Evolutionary conservation across 2,797 vertebrate genomes (phyloP).

Genomic region (Kryptolebias ocellatus): DNA sequence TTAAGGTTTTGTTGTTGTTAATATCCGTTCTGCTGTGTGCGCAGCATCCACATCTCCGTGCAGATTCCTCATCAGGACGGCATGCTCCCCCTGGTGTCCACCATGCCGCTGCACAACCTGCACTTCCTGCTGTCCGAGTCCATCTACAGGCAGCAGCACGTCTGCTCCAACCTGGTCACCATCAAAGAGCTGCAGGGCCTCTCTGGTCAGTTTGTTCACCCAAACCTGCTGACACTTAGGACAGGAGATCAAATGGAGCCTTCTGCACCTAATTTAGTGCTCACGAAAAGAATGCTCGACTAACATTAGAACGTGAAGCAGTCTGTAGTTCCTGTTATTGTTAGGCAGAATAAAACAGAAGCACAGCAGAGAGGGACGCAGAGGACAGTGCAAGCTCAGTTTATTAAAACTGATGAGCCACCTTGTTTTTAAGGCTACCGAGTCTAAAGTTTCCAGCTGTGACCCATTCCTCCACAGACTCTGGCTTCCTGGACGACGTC

Average conservation of each 20-base stretch:
- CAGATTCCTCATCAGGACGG: slow-evolving; percentile 99
- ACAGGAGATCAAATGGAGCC: too few species aligned
- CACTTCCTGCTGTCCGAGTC: slow-evolving; percentile 97
- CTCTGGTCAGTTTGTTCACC: slow-evolving; percentile 83
- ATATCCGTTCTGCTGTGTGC: not conserved
- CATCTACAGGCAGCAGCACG: slow-evolving; percentile 95
- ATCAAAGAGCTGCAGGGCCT: slow-evolving; percentile 87
- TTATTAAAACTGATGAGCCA: not conserved
- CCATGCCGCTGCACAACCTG: slow-evolving; percentile 95
- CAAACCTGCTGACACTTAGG: not conserved
- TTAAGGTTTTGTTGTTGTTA: not conserved
- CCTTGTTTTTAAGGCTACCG: not conserved
- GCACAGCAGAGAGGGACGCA: not conserved
- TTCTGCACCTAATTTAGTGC: too few species aligned
- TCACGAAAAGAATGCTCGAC: too few species aligned
- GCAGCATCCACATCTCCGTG: slow-evolving; percentile 96
- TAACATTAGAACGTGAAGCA: too few species aligned
- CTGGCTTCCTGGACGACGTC: slow-evolving; percentile 90
- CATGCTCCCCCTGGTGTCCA: slow-evolving; percentile 97
- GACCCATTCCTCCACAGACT: slow-evolving; percentile 78
- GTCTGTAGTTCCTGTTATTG: too few species aligned
- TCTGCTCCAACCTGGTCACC: slow-evolving; percentile 95
- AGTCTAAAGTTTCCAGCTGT: not conserved
- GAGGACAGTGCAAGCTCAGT: not conserved
- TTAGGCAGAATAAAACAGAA: not conserved